These are phyloP conservation scores for Ceratina australensis DNA, from an alignment of 1,140 invertebrate species.

Conservation along the genomic window DNA sequence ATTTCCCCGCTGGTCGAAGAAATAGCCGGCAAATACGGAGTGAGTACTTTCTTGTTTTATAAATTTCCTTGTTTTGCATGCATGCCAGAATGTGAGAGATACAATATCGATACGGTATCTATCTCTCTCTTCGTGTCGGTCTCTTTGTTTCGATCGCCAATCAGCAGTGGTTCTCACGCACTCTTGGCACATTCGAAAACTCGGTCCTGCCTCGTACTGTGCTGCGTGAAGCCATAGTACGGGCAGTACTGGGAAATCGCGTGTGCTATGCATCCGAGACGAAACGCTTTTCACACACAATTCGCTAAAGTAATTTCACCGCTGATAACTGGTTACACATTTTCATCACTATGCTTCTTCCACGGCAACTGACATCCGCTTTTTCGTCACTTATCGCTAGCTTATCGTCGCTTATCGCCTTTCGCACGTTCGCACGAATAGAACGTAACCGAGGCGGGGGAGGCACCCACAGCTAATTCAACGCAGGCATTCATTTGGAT, in stretches of 20 bases:
- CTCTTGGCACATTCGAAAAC: conserved; percentile 46
- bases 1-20: conserved; percentile 78
- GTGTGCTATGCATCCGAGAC: conserved; percentile 27
- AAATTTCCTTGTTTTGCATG: too few relatives aligned
- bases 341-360: too few relatives aligned
- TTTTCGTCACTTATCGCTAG: too few relatives aligned
- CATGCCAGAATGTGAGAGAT: too few relatives aligned
- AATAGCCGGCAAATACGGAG: conserved; percentile 67
- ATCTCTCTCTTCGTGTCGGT: too few relatives aligned
- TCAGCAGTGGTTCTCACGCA: background rate
- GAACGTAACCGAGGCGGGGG: background rate
- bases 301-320: too few relatives aligned
- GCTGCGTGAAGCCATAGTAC: conserved; percentile 62
- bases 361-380: too few relatives aligned
- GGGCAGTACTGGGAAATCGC: conserved; percentile 61
- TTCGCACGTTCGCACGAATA: background rate
- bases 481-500: background rate
- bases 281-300: background rate
- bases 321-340: too few relatives aligned
- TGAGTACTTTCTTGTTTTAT: conserved; percentile 47
- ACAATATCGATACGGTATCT: too few relatives aligned
- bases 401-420: too few relatives aligned
- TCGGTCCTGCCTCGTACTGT: conserved; percentile 56
- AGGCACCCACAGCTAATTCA: background rate
- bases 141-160: too few relatives aligned